Percentiles rank a stretch among this genome's conserved stretches.
These are phyloP conservation scores for Varanus salvator DNA, from an alignment of 2,113 vertebrate genomes.

Conservation along the genomic window DNA sequence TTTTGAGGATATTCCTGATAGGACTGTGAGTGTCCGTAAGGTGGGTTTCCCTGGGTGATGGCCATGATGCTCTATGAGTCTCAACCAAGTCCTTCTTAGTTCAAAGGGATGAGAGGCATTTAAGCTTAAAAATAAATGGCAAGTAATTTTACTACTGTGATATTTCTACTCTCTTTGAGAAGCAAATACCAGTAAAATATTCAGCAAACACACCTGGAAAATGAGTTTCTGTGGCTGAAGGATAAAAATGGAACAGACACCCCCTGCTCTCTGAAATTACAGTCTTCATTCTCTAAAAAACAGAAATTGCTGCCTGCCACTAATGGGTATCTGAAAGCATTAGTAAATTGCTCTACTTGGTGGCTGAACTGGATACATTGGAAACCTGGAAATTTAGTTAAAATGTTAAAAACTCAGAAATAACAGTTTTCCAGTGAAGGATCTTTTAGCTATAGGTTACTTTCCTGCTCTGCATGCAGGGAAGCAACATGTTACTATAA, in stretches of 20 bases:
- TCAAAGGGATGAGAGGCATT: background rate
- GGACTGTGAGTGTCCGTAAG: background rate
- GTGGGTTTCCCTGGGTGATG: background rate
- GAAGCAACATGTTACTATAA: background rate
- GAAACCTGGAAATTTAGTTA: conserved; percentile 54
- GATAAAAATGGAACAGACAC: conserved; percentile 55
- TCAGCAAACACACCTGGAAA: conserved; percentile 52
- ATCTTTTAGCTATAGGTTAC: background rate
- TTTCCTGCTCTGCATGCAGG: background rate
- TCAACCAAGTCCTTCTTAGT: background rate
- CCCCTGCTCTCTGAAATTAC: conserved; percentile 59
- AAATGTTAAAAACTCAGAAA: conserved; percentile 61
- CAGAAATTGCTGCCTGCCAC: conserved; percentile 64
- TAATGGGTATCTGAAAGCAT: conserved; percentile 69
- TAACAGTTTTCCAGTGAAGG: conserved; percentile 37
- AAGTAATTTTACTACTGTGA: conserved; percentile 1
- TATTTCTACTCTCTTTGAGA: conserved; percentile 27
- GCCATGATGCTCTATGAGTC: background rate
- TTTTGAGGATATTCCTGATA: background rate
- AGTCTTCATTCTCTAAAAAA: conserved; percentile 64
- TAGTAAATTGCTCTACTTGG: conserved; percentile 69
- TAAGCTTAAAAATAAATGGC: conserved; percentile 2
- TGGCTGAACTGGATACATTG: conserved; percentile 52
- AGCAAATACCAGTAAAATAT: conserved; percentile 23
- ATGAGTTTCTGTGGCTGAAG: conserved; percentile 49